phyloP scores from a whole-genome alignment of 2,113 vertebrate species.

The Stegastes partitus region DNA sequence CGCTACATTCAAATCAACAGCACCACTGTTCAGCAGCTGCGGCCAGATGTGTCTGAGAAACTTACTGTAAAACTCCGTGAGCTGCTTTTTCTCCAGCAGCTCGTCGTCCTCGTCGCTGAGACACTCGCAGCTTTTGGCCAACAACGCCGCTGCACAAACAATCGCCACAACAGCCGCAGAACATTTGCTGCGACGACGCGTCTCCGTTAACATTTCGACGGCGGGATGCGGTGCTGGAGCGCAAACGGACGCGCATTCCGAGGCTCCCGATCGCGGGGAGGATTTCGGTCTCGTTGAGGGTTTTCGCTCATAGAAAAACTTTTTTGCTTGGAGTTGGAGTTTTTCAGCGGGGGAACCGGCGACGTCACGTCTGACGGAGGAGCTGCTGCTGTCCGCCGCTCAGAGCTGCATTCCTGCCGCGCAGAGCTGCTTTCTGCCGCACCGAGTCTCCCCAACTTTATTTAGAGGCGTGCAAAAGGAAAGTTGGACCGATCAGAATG shows the following conservation, averaged over 20 bases:
- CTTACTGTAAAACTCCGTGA: conserved; percentile 83
- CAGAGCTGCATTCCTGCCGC: conserved; percentile 59
- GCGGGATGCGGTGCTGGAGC: conserved; percentile 25
- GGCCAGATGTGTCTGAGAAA: neutral
- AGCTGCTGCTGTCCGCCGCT: conserved; percentile 41
- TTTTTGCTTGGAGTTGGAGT: conserved; percentile 49
- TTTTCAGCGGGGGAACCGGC: conserved; percentile 71
- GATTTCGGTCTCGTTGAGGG: conserved; percentile 15
- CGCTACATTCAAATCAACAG: no score
- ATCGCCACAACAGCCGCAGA: conserved; percentile 34
- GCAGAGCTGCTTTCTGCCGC: conserved; percentile 50
- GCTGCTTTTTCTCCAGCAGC: conserved; percentile 71
- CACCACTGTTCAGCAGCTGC: neutral
- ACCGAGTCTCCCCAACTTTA: neutral
- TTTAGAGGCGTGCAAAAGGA: neutral
- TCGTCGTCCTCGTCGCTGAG: conserved; percentile 70
- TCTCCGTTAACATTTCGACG: conserved; percentile 76
- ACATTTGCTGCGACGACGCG: conserved; percentile 25
- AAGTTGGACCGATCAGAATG: no score
- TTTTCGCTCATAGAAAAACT: conserved; percentile 60
- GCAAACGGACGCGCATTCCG: conserved; percentile 70
- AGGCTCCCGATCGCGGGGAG: conserved; percentile 22
- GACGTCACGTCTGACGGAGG: conserved; percentile 83
- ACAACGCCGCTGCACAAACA: conserved; percentile 60
- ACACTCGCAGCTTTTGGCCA: conserved; percentile 62